A percentile compares a stretch with the other conserved stretches of the same genome.
Conservation (phyloP, 2,797 vertebrate species). For the Aplochiton taeniatus region DNA sequence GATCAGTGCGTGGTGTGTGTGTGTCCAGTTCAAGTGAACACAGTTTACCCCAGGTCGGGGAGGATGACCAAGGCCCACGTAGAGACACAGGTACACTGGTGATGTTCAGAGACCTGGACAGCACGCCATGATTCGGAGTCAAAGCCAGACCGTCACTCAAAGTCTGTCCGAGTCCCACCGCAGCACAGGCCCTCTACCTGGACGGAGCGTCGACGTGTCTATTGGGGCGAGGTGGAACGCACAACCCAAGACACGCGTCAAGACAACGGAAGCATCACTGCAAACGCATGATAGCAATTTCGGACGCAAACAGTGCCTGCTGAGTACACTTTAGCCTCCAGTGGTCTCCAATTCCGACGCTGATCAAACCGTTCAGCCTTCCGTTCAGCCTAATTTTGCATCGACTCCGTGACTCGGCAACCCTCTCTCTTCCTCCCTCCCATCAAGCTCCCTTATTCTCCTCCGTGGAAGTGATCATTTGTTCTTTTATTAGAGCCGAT, state of each 20-base stretch:
- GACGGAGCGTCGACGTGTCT: no score
- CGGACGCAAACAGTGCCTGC: no score
- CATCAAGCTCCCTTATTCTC: conserved; percentile 54
- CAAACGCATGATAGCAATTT: no score
- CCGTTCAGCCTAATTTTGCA: conserved; percentile 86
- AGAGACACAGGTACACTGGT: not conserved
- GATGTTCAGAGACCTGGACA: not conserved
- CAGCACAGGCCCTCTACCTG: no score
- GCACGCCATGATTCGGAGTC: not conserved
- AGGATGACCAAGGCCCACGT: conserved; percentile 27
- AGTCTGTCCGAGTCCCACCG: not conserved
- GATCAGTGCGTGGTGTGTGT: conserved; percentile 52
- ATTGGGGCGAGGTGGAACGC: no score
- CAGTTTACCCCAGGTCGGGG: conserved; percentile 59
- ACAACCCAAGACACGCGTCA: no score
- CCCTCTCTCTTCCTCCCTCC: conserved; percentile 46
- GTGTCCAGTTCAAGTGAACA: conserved; percentile 63
- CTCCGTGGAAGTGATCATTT: conserved; percentile 85
- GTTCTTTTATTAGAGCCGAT: conserved; percentile 93
- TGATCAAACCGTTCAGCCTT: conserved; percentile 57
- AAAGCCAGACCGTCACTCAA: not conserved
- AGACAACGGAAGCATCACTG: no score
- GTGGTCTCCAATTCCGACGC: conserved; percentile 51
- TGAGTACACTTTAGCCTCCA: no score
- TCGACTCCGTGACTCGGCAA: conserved; percentile 84